Evolutionary conservation across 1,140 invertebrate genomes (phyloP).

Genomic region (Plectrocnemia conspersa): DNA sequence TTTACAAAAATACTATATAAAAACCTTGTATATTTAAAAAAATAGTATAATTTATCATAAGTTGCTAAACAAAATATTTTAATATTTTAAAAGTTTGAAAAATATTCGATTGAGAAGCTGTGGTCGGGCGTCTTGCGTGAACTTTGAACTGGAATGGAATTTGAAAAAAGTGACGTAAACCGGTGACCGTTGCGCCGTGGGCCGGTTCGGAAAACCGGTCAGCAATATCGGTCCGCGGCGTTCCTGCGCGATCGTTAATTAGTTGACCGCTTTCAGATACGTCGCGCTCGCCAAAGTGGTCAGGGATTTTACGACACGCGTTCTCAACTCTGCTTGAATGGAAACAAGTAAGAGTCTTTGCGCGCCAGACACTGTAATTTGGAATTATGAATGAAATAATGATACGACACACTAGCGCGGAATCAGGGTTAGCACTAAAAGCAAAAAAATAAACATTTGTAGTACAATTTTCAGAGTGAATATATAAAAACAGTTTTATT

Average conservation of each 20-base stretch:
- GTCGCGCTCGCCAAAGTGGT: not conserved
- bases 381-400: constrained; percentile 28
- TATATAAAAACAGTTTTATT: no score
- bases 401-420: no score
- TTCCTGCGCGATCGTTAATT: constrained; percentile 21
- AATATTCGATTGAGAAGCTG: constrained; percentile 5
- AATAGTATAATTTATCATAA: no score
- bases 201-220: constrained; percentile 1
- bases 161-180: constrained; percentile 15
- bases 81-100: no score
- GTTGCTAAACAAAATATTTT: no score
- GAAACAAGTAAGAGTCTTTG: constrained; percentile 7
- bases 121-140: constrained; percentile 10
- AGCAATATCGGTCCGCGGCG: constrained; percentile 1
- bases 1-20: no score
- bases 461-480: no score
- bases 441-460: no score
- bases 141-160: constrained; percentile 29
- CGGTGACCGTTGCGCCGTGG: constrained; percentile 1
- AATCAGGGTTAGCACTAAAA: no score
- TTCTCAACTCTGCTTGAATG: constrained; percentile 12
- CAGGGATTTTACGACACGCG: constrained; percentile 2
- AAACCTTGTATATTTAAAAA: no score
- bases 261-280: not conserved
- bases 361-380: constrained; percentile 23